These are phyloP conservation scores for Polietes domitor DNA, from an alignment of 2,888 invertebrate genomes.

Conservation along the genomic window DNA sequence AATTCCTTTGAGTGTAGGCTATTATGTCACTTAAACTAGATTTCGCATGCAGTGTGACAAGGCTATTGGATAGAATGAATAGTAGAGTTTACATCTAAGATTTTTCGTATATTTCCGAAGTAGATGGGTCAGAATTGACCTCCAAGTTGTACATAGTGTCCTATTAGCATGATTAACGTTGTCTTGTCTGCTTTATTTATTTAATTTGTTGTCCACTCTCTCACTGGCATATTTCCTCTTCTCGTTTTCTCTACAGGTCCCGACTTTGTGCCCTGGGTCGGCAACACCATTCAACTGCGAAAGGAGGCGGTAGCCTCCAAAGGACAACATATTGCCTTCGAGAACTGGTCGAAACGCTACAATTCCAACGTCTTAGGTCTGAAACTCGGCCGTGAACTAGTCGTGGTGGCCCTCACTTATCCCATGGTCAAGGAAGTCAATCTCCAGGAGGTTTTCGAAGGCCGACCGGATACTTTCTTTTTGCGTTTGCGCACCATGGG, in stretches of 20 bases:
- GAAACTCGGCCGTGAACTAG: constrained; percentile 82
- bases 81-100: too few species aligned
- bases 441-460: constrained; percentile 83
- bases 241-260: constrained; percentile 80
- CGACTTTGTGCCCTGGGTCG: constrained; percentile 77
- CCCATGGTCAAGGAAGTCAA: constrained; percentile 82
- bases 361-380: constrained; percentile 83
- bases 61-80: too few species aligned
- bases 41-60: too few species aligned
- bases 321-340: constrained; percentile 82
- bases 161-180: too few species aligned
- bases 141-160: too few species aligned
- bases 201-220: too few species aligned
- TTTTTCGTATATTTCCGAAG: too few species aligned
- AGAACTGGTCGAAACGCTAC: constrained; percentile 81
- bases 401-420: constrained; percentile 83
- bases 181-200: too few species aligned
- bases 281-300: constrained; percentile 77
- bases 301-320: constrained; percentile 78
- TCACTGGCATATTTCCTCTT: too few species aligned
- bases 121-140: too few species aligned
- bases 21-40: too few species aligned
- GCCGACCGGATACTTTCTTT: constrained; percentile 86
- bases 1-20: too few species aligned
- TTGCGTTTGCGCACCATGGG: constrained; percentile 85